Evolutionary conservation across 1,140 invertebrate genomes (phyloP), one percentile per base, ranked within the genome.

Genomic region (Ephestia elutella): DNA sequence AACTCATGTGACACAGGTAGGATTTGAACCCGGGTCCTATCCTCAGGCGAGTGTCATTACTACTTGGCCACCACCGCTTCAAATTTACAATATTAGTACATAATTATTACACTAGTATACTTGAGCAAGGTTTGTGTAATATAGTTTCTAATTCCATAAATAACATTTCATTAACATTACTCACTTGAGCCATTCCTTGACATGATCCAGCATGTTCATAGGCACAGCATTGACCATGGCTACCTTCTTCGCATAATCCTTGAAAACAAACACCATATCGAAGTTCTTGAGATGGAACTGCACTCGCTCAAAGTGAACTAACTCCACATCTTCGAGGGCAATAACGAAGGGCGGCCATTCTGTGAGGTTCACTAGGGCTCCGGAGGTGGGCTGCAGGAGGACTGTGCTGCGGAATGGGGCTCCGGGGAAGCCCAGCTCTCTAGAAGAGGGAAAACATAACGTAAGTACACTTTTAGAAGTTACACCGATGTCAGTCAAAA

Each of bases 301-400:
- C 4, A 99, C 98, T 87, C 99, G 91, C 88, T 99, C 99, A 90
- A 99, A 99, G 83, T 99, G 98, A 0, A 99, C 98, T 57, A 99
- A 82, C 86, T 99, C 98, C 1, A 99, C 95, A 78, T 99, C 98
- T 89, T 99, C 98, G 17, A 99, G 89, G 0, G 98, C 97, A 35
- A 99, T 97, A 11, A 99, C 98, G 90, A 99, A 99, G 71, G 98
- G 98, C 44, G 98, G 99, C 98, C 98, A 99, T 91, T 99, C 98
- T 0, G 97, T 99, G 0, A 99, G 92, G 89, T 98, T 98, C 7
- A 99, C 98, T 32, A 99, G 90, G 68, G 97, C 98, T 10, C 97
- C 96, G 54, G 96, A 98, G 0, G 99, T 99, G 0, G 99, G 99
- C 87, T 99, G 98, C 0, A 99, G 90, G 7, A 98, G 91, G 0